Conservation (phyloP, 2,797 vertebrate genomes). For the Poecilia gillii region DNA sequence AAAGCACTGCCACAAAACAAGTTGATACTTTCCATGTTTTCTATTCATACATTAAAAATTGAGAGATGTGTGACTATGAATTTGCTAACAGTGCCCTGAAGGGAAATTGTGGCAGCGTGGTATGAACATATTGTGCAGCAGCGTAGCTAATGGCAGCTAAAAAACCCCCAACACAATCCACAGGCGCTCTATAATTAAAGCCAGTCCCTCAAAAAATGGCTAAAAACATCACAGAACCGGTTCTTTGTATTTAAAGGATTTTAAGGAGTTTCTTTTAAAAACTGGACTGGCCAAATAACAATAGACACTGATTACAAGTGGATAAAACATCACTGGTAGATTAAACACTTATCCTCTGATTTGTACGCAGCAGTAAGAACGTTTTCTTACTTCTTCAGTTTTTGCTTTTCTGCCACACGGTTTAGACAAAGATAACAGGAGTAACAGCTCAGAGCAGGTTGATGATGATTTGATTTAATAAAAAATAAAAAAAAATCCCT, state of each 20-base stretch:
- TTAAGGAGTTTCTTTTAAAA: neutral
- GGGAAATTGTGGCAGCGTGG: neutral
- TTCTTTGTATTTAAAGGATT: neutral
- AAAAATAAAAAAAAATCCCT: neutral
- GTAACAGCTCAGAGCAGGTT: neutral
- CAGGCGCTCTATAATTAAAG: conserved; percentile 1
- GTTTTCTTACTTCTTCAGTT: too few relatives aligned
- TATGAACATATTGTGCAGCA: neutral
- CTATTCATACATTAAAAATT: conserved; percentile 9
- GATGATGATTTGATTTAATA: neutral
- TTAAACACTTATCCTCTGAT: neutral
- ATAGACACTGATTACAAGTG: neutral
- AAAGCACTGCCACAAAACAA: neutral
- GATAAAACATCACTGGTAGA: neutral
- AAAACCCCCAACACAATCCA: neutral
- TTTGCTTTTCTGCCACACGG: neutral
- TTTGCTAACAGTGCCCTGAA: neutral
- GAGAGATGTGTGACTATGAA: conserved; percentile 13
- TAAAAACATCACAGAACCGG: neutral
- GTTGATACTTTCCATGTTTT: neutral
- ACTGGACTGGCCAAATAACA: neutral
- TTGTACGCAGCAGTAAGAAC: neutral
- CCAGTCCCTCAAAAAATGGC: neutral
- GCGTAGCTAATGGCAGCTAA: neutral
- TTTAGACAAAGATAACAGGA: neutral